Base-by-base conservation (phyloP, 1,140 invertebrate species). In the Penaeus vannamei region DNA sequence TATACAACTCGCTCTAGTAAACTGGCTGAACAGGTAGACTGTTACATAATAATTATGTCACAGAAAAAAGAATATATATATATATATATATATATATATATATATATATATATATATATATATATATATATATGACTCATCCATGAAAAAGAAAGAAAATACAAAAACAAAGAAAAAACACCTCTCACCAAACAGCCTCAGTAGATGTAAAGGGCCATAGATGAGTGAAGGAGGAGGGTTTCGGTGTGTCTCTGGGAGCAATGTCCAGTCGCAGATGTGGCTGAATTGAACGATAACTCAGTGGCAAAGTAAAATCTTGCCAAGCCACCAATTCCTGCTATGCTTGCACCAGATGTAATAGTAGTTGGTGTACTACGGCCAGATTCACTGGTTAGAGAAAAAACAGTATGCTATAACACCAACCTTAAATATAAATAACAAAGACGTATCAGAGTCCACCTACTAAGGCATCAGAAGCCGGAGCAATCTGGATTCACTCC, bases 121-220 rank as follows among this genome's bases (percentile, higher is more conserved):
- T n/a, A n/a, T n/a, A n/a, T n/a, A n/a, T n/a, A n/a, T n/a, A n/a
- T n/a, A n/a, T n/a, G n/a, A 46, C 0, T 46, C 23, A 53, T 12
- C 23, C 20, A 59, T n/a, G 10, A 22, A 22, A 5, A 61, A 82
- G 29, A 53, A 53, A n/a, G 8, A 12, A 32, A 36, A 79, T 14
- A 8, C 1, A n/a, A n/a, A n/a, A n/a, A n/a, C n/a, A n/a, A n/a
- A n/a, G n/a, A n/a, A n/a, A n/a, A n/a, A n/a, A n/a, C n/a, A n/a
- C n/a, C 76, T 92, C 92, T 92, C 94, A 97, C 96, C 95, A 93
- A 97, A 95, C 61, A 97, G 93, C 87, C 97, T 93, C 0, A 95
- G 94, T 61, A 97, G 94, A 93, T 97, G 96, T 20, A 95, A 95
- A 60, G 95, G 95, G 14, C 97, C 97, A 93, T 97, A 97, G 53